These are phyloP conservation scores for Macrotis lagotis DNA, from an alignment of 2,113 vertebrate species.

Conservation along the genomic window DNA sequence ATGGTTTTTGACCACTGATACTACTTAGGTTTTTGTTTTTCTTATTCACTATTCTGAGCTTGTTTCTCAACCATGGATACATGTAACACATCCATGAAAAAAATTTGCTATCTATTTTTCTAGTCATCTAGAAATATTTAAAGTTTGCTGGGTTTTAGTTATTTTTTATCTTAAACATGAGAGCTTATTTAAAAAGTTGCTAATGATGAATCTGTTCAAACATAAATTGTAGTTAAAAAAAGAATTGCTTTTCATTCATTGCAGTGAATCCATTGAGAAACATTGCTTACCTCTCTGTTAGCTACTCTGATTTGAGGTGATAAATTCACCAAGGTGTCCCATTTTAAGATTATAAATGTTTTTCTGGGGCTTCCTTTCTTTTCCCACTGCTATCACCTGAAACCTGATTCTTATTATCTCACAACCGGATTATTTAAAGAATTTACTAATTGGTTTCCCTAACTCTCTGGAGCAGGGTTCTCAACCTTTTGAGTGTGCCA, in stretches of 20 bases:
- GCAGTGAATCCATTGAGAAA: background rate
- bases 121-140: background rate
- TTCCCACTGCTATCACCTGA: background rate
- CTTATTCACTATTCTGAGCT: constrained; percentile 33
- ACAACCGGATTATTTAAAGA: background rate
- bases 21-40: background rate
- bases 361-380: background rate
- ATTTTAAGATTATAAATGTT: background rate
- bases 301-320: constrained; percentile 23
- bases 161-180: background rate
- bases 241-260: background rate
- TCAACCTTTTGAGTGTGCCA: background rate
- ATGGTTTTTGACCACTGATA: constrained; percentile 39
- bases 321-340: background rate
- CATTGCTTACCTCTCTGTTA: constrained; percentile 17
- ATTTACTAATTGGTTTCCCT: background rate
- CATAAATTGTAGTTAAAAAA: background rate
- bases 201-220: background rate
- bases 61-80: constrained; percentile 1
- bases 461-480: too few species aligned
- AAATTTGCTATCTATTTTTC: background rate
- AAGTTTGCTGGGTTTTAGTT: background rate
- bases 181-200: background rate
- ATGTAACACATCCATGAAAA: background rate
- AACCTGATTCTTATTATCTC: background rate